phyloP scores from a whole-genome alignment of 2,113 vertebrate species.

The Apeltes quadracus region DNA sequence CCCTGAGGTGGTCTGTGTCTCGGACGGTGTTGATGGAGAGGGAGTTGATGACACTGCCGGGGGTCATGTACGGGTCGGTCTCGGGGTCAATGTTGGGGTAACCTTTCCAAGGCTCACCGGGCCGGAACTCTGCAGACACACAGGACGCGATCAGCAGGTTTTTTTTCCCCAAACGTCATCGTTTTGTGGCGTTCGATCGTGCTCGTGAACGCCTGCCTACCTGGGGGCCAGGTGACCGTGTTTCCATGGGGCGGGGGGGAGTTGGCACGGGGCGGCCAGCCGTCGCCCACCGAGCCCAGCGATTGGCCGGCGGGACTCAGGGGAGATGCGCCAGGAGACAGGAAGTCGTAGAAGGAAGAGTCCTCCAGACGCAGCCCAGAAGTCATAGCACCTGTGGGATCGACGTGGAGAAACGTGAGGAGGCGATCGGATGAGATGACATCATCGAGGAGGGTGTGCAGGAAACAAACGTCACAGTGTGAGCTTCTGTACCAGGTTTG shows the following conservation, averaged over 20 bases:
- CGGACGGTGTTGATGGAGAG: conserved; percentile 99
- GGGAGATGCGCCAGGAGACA: conserved; percentile 92
- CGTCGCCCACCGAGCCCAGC: conserved; percentile 92
- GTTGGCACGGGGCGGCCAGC: conserved; percentile 99
- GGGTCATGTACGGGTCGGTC: conserved; percentile 99
- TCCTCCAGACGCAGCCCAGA: conserved; percentile 98
- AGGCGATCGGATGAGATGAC: neutral
- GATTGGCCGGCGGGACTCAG: conserved; percentile 91
- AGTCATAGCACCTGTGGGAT: conserved; percentile 92
- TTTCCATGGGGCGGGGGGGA: conserved; percentile 96
- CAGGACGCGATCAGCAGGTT: neutral
- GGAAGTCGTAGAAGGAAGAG: conserved; percentile 94
- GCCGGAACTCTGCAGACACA: conserved; percentile 90
- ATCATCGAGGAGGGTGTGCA: neutral
- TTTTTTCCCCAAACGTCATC: neutral
- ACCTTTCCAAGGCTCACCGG: conserved; percentile 99
- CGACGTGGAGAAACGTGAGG: conserved; percentile 3
- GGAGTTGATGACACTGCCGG: conserved; percentile 99
- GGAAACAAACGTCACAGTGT: neutral
- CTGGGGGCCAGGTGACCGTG: conserved; percentile 91
- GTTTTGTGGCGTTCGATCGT: neutral
- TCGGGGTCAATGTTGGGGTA: conserved; percentile 99
- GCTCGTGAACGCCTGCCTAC: conserved; percentile 19
- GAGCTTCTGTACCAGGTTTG: conserved; percentile 89
- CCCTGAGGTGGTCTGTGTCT: conserved; percentile 99